Evolutionary conservation across 37 sponge, comb jelly and placozoan species (phyloP), one percentile per base, ranked within the genome.

Genomic region (Bolinopsis microptera): DNA sequence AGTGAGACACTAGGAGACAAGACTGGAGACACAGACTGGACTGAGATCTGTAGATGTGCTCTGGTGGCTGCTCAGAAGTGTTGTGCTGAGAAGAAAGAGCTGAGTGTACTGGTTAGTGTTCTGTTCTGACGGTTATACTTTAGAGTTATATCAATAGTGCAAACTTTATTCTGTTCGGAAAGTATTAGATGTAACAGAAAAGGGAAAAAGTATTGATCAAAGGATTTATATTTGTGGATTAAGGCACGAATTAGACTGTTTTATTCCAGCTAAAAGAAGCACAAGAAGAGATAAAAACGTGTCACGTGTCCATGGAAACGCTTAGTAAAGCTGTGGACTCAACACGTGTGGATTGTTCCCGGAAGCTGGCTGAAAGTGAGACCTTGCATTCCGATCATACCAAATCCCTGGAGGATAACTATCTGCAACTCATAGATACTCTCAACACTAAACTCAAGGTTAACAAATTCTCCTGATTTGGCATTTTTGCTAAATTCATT

Each of bases 401-500:
- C 37, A 35, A 82, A 31, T 3, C 37, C 5, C 37, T 82, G 38
- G 38, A 82, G 23, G 8, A 18, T 23, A 82, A 82, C 83, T 82
- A 36, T 35, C 24, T 82, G 37, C 83, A 82, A 36, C 83, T 82
- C 22, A 35, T 82, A 5, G 83, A 82, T 21, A 82, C 35, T 32
- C 38, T 82, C 8, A 82, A 82, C 30, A 82, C 38, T 9, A 82
- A 82, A 23, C 83, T 82, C 24, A 82, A 82, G 83, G 83, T 82
- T 23, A 30, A 72, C 13, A n/a, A n/a, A n/a, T n/a, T n/a, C n/a
- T n/a, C n/a, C n/a, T n/a, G n/a, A n/a, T n/a, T n/a, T n/a, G n/a
- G n/a, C n/a, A n/a, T n/a, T n/a, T n/a, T n/a, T n/a, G n/a, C n/a
- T n/a, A n/a, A n/a, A n/a, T n/a, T n/a, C n/a, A n/a, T n/a, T n/a